phyloP scores from a whole-genome alignment of 2,797 vertebrate genomes.

The Parotocinclus haroldoi region DNA sequence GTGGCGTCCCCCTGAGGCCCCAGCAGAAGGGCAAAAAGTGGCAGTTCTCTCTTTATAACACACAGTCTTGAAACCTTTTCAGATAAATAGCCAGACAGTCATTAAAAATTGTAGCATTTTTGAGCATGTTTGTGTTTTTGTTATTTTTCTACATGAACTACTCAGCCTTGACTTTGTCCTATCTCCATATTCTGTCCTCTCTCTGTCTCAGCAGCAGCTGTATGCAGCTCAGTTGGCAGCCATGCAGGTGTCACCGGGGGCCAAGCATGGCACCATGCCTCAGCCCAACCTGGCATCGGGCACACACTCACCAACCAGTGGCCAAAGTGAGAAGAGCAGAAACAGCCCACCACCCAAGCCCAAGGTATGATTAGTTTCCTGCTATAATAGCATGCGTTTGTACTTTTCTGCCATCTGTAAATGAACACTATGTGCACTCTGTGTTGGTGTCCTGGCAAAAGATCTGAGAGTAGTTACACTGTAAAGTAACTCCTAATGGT shows the following conservation, averaged over 20 bases:
- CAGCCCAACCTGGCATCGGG: conserved; percentile 82
- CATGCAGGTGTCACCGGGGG: conserved; percentile 96
- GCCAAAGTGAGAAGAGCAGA: conserved; percentile 90
- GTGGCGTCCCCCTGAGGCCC: conserved; percentile 64
- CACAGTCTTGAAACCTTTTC: conserved; percentile 57
- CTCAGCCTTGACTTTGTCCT: conserved; percentile 26
- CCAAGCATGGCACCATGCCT: conserved; percentile 87
- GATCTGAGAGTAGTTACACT: conserved; percentile 8
- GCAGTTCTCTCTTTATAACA: conserved; percentile 57
- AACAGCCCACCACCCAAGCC: conserved; percentile 86
- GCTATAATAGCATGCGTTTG: conserved; percentile 9
- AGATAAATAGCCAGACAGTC: conserved; percentile 76
- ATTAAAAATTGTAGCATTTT: no score
- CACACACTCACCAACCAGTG: conserved; percentile 89
- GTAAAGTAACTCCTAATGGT: no score
- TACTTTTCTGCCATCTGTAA: not conserved
- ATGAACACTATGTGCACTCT: not conserved
- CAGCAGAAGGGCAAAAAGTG: conserved; percentile 52
- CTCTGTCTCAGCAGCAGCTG: conserved; percentile 79
- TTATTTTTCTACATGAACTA: conserved; percentile 4
- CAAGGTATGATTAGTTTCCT: conserved; percentile 76
- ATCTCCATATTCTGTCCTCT: conserved; percentile 21
- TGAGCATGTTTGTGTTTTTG: conserved; percentile 55
- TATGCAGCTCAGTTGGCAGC: conserved; percentile 97
- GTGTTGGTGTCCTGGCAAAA: conserved; percentile 50